Percentiles rank a stretch among this genome's conserved stretches.
These are phyloP conservation scores for Platycheirus albimanus DNA, from an alignment of 2,888 invertebrate genomes.

Conservation along the genomic window DNA sequence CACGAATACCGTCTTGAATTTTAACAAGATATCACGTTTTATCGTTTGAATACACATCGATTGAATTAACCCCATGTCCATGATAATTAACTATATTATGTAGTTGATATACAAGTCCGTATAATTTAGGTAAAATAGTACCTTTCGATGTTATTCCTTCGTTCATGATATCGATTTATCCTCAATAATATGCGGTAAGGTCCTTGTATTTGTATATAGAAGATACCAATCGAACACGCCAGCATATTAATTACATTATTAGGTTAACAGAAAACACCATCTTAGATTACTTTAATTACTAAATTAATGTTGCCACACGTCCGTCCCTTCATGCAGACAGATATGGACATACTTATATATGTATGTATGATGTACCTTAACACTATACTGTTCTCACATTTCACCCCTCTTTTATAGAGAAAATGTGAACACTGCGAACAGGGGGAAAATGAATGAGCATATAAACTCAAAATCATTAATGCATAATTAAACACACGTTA, in stretches of 20 bases:
- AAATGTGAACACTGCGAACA: constrained; percentile 4
- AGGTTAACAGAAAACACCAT: constrained; percentile 57
- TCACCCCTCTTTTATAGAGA: neutral
- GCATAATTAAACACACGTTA: constrained; percentile 69
- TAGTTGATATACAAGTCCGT: no score
- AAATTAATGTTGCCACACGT: constrained; percentile 60
- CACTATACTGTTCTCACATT: neutral
- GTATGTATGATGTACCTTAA: neutral
- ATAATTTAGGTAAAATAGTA: neutral
- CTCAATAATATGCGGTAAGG: neutral
- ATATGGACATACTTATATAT: neutral
- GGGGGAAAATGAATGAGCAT: neutral
- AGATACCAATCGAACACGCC: constrained; percentile 54
- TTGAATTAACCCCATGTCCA: constrained; percentile 20
- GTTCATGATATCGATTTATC: no score
- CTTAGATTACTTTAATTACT: constrained; percentile 62
- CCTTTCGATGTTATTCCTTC: no score
- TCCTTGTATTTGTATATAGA: constrained; percentile 26
- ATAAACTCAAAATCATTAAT: constrained; percentile 65
- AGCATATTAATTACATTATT: constrained; percentile 63
- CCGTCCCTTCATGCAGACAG: neutral
- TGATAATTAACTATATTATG: constrained; percentile 5
- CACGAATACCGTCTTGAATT: neutral
- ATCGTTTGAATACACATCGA: constrained; percentile 29
- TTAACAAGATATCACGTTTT: constrained; percentile 27